Conservation (phyloP, 2,113 vertebrate genomes). For the Pseudorectes ferrugineus region DNA sequence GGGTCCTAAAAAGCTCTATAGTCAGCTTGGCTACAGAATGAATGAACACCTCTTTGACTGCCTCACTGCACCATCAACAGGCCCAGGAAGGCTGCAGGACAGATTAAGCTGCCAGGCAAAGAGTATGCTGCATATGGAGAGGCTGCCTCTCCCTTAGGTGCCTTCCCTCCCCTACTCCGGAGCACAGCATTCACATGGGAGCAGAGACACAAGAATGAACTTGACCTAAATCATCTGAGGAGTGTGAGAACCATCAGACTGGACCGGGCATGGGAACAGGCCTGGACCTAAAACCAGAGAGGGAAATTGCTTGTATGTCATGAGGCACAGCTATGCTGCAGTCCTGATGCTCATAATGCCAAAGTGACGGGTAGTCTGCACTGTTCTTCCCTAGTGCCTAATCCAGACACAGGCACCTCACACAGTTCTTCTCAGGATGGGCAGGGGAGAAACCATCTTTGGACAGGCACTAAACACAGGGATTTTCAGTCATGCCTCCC, state of each 20-base stretch:
- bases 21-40: background rate
- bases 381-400: background rate
- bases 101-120: background rate
- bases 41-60: background rate
- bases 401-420: background rate
- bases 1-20: background rate
- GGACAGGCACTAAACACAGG: background rate
- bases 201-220: background rate
- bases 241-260: background rate
- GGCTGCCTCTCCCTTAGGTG: background rate
- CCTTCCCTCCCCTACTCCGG: background rate
- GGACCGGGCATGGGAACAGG: background rate
- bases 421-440: background rate
- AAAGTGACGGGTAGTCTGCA: rapidly evolving
- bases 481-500: background rate
- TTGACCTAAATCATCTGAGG: background rate
- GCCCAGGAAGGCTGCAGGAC: background rate
- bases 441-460: background rate
- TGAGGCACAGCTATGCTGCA: background rate
- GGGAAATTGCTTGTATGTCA: background rate
- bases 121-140: background rate
- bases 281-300: background rate
- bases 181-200: background rate
- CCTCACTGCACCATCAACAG: background rate
- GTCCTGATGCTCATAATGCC: background rate